Conservation (phyloP, 1,140 invertebrate species). For the Ips nitidus region DNA sequence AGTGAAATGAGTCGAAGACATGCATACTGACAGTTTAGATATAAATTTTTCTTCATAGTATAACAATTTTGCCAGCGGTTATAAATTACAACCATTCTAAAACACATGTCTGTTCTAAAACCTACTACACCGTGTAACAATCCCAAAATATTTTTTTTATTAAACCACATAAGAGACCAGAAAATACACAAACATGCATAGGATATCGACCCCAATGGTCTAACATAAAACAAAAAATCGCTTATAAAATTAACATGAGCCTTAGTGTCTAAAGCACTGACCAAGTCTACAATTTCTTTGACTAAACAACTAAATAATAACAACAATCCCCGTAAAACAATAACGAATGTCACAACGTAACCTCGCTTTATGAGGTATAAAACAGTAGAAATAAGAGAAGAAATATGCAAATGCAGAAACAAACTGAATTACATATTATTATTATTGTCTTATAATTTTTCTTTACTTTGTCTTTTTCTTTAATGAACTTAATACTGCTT, state of each 20-base stretch:
- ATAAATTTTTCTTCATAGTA: too few species aligned
- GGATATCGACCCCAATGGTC: not conserved
- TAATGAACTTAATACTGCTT: conserved; percentile 29
- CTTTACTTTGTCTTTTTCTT: conserved; percentile 19
- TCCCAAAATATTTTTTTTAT: too few species aligned
- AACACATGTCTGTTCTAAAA: too few species aligned
- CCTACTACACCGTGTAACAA: too few species aligned
- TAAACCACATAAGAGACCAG: too few species aligned
- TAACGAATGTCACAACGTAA: not conserved
- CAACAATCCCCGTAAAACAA: conserved; percentile 21
- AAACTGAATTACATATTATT: not conserved
- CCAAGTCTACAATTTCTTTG: conserved; percentile 8
- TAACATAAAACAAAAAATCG: not conserved
- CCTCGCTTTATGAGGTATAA: conserved; percentile 1
- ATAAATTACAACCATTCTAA: too few species aligned
- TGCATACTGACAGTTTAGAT: too few species aligned
- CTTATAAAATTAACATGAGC: conserved; percentile 9
- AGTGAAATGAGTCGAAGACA: too few species aligned
- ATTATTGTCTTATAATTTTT: conserved; percentile 32
- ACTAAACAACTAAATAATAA: conserved; percentile 21
- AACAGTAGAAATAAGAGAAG: conserved; percentile 11
- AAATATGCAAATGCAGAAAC: conserved; percentile 17
- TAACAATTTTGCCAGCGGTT: too few species aligned
- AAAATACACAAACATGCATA: too few species aligned
- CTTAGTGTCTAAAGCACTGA: conserved; percentile 28